Conservation (phyloP, 2,888 invertebrate genomes). For the Megalurothrips usitatus region DNA sequence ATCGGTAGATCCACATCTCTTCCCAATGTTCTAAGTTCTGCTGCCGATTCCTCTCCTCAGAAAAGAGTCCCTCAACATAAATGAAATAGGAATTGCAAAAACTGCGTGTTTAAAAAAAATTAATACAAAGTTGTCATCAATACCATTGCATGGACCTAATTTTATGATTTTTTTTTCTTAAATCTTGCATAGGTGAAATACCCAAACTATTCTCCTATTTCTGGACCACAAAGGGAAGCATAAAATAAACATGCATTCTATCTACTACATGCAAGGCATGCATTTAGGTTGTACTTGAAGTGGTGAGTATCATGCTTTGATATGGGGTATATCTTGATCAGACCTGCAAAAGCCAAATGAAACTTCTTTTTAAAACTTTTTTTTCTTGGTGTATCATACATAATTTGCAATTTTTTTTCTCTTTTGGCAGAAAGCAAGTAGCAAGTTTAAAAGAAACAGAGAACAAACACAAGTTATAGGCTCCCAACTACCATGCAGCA, state of each 20-base stretch:
- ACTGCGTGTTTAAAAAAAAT: no score
- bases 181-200: no score
- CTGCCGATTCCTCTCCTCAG: no score
- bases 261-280: not conserved
- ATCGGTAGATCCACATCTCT: no score
- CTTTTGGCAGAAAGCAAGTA: not conserved
- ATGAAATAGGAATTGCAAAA: no score
- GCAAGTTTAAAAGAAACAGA: not conserved
- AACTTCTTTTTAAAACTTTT: not conserved
- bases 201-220: not conserved
- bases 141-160: no score
- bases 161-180: no score
- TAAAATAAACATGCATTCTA: not conserved
- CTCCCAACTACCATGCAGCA: no score
- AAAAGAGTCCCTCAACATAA: no score
- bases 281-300: not conserved
- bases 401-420: not conserved
- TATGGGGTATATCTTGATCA: not conserved
- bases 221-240: not conserved
- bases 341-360: slow-evolving; percentile 11
- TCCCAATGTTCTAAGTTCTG: no score
- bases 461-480: not conserved
- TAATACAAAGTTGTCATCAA: no score
- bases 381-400: no score
- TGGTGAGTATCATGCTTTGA: not conserved